Percentiles rank a stretch among this genome's conserved stretches.
These are phyloP conservation scores for Bombus breviceps DNA, from an alignment of 1,140 invertebrate genomes.

Conservation along the genomic window DNA sequence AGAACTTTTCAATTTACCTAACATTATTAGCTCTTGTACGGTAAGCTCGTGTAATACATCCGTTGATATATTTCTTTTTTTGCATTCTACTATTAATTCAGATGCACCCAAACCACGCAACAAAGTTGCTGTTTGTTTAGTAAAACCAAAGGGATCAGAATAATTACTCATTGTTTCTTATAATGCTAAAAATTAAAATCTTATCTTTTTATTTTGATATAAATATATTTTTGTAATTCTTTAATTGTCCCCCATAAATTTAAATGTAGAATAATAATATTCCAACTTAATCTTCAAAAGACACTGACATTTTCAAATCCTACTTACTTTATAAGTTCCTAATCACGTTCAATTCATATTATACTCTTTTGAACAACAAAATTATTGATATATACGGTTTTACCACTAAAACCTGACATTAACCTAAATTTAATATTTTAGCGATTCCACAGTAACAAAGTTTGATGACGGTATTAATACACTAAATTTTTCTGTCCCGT, in stretches of 20 bases:
- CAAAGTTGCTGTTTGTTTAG: conserved; percentile 39
- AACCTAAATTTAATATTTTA: background rate
- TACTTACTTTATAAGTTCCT: background rate
- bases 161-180: background rate
- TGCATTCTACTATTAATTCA: conserved; percentile 47
- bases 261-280: background rate
- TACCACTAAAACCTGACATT: background rate
- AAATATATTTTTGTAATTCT: background rate
- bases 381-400: background rate
- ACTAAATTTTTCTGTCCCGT: background rate
- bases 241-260: background rate
- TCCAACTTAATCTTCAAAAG: background rate
- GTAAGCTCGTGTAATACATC: conserved; percentile 38
- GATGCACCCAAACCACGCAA: conserved; percentile 41
- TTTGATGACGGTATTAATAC: background rate
- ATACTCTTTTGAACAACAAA: background rate
- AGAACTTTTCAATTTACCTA: conserved; percentile 27
- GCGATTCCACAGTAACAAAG: fast-evolving
- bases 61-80: conserved; percentile 52
- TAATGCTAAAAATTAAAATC: background rate
- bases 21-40: conserved; percentile 38
- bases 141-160: conserved; percentile 40
- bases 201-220: background rate
- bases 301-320: background rate
- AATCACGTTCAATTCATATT: background rate